Evolutionary conservation across 2,888 invertebrate genomes (phyloP).

Genomic region (Eueremaeus valkanovi): DNA sequence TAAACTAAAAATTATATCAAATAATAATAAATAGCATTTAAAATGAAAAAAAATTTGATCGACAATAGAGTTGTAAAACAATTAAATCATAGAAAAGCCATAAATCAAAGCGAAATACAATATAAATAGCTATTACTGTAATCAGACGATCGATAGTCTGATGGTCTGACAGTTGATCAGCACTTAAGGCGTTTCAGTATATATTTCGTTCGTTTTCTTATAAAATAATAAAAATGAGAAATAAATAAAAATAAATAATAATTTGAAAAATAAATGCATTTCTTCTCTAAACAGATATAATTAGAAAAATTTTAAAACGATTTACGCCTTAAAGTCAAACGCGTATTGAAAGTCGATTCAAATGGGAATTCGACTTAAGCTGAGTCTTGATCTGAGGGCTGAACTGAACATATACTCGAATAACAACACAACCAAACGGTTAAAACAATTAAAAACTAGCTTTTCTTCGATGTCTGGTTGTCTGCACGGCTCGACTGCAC

Average conservation of each 20-base stretch:
- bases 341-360: not conserved
- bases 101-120: not conserved
- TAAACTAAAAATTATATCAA: too few relatives aligned
- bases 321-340: not conserved
- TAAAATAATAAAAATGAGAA: not conserved
- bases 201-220: too few relatives aligned
- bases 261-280: constrained; percentile 17
- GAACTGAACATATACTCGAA: not conserved
- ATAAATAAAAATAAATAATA: constrained; percentile 10
- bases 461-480: not conserved
- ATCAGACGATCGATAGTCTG: too few relatives aligned
- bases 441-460: not conserved
- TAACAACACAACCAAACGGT: constrained; percentile 4
- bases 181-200: not conserved
- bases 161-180: not conserved
- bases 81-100: not conserved
- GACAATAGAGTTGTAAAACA: not conserved
- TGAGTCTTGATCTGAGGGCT: not conserved
- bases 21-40: too few relatives aligned
- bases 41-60: not conserved
- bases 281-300: too few relatives aligned
- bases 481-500: not conserved
- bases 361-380: not conserved
- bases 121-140: too few relatives aligned
- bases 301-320: not conserved